Conservation (phyloP, 2,113 vertebrate genomes). For the Cricetomys ansorgei region DNA sequence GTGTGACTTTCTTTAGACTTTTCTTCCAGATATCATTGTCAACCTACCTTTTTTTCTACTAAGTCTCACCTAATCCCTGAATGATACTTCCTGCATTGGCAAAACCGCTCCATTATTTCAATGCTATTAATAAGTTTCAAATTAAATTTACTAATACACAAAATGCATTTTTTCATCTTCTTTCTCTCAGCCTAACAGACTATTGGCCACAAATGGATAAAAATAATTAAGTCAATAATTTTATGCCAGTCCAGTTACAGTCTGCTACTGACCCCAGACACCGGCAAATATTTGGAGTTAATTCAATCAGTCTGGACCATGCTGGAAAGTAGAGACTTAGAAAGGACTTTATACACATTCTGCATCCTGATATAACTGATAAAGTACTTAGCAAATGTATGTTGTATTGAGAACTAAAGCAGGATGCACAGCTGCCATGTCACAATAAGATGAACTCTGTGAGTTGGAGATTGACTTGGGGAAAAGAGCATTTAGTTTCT, state of each 20-base stretch:
- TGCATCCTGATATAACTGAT: neutral
- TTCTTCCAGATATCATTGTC: neutral
- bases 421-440: neutral
- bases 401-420: neutral
- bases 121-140: conserved; percentile 26
- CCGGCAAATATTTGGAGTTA: neutral
- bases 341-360: neutral
- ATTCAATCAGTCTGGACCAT: neutral
- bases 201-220: conserved; percentile 4
- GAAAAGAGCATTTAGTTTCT: neutral
- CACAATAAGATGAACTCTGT: neutral
- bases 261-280: neutral
- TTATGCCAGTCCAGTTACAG: neutral
- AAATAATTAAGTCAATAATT: conserved; percentile 38
- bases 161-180: conserved; percentile 1
- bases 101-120: neutral
- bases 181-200: neutral
- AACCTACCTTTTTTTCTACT: neutral
- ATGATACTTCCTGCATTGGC: neutral
- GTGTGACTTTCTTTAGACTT: neutral
- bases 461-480: neutral
- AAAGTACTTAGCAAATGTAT: neutral
- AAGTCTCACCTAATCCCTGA: neutral
- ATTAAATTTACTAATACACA: conserved; percentile 34
- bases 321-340: neutral